Percentiles rank a stretch among this genome's conserved stretches.
phyloP scores from a whole-genome alignment of 1,140 invertebrate genomes.

The Drosophila pachea region DNA sequence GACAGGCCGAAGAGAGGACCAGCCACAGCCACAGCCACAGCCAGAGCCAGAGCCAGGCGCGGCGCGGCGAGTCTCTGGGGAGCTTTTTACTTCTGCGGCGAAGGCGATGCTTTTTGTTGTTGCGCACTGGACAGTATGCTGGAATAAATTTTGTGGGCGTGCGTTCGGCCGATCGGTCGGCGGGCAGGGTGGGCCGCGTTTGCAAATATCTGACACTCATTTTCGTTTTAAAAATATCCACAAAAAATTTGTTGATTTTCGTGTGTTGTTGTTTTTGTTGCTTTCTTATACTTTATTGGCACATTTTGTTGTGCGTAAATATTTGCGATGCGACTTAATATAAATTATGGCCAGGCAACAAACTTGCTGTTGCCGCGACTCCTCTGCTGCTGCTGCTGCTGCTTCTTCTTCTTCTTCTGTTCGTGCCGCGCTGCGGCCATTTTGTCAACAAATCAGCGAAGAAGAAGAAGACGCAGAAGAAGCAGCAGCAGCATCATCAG shows the following conservation, averaged over 20 bases:
- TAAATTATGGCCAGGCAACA: slow-evolving; percentile 54
- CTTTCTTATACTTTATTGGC: slow-evolving; percentile 7
- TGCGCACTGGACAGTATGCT: slow-evolving; percentile 5
- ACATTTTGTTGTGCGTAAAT: slow-evolving; percentile 45
- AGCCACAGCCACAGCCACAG: background rate
- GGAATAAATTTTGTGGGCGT: background rate
- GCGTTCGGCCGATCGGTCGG: background rate
- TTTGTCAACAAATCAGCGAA: slow-evolving; percentile 36
- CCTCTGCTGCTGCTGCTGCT: too few relatives aligned
- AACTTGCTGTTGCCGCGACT: slow-evolving; percentile 16
- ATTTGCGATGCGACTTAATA: slow-evolving; percentile 59
- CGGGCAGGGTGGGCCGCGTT: slow-evolving; percentile 4
- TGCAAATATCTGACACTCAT: slow-evolving; percentile 35
- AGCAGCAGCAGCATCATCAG: slow-evolving; percentile 20
- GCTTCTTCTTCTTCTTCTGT: background rate
- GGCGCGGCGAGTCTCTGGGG: slow-evolving; percentile 38
- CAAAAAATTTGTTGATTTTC: slow-evolving; percentile 13
- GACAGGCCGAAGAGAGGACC: slow-evolving; percentile 1
- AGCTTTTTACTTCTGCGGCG: slow-evolving; percentile 37
- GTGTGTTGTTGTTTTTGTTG: background rate
- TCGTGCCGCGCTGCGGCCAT: slow-evolving; percentile 29
- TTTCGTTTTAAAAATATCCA: slow-evolving; percentile 58
- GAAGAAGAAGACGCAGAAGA: slow-evolving; percentile 16
- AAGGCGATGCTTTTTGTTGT: slow-evolving; percentile 9
- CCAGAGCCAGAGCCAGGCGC: background rate